Base-by-base conservation (phyloP, 2,888 invertebrate species). In the Griposia aprilina region DNA sequence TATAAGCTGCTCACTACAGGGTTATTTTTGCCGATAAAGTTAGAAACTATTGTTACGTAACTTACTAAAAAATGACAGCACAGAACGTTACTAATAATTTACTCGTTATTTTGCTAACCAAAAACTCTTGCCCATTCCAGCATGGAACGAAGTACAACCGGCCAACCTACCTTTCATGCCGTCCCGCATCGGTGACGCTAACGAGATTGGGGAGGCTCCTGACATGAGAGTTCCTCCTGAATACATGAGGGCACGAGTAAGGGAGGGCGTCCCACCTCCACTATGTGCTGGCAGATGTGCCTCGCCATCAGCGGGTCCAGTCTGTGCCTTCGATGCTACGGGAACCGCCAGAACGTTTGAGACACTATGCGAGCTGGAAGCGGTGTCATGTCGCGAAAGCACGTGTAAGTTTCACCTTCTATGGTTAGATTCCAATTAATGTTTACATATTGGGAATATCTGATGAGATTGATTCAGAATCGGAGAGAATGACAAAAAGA, bases 311-410 rank as follows among this genome's bases (percentile, higher is more conserved):
- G 93, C 96, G 0, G 97, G 97, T 0, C 97, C 97, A 0, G 97
- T 97, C 6, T 97, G 97, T 89, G 97, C 97, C 0, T 97, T 97
- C 81, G 97, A 97, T 86, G 97, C 97, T 1, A 93, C 97, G 2
- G 97, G 97, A 50, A 94, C 96, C 0, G 97, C 97, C 2, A 92
- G 97, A 85, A 97, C 97, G 1, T 97, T 97, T 84, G 96, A 97
- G 62, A 97, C 97, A n/a, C 91, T 97, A 10, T 97, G 97, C 86
- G 97, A 97, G 86, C 95, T 97, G 45, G 97, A 97, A 82, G 94
- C 97, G 20, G 97, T 95, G 0, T 97, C 97, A 60, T 97, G 97
- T 91, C 96, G 96, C 83, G 97, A 97, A 82, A 97, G 97, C 91
- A 97, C 96, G 75, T 97, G 97, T 97, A 94, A 96, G 97, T 96